A percentile compares a stretch with the other conserved stretches of the same genome.
These are phyloP conservation scores for Megalurothrips usitatus DNA, from an alignment of 2,888 invertebrate species.

Conservation along the genomic window DNA sequence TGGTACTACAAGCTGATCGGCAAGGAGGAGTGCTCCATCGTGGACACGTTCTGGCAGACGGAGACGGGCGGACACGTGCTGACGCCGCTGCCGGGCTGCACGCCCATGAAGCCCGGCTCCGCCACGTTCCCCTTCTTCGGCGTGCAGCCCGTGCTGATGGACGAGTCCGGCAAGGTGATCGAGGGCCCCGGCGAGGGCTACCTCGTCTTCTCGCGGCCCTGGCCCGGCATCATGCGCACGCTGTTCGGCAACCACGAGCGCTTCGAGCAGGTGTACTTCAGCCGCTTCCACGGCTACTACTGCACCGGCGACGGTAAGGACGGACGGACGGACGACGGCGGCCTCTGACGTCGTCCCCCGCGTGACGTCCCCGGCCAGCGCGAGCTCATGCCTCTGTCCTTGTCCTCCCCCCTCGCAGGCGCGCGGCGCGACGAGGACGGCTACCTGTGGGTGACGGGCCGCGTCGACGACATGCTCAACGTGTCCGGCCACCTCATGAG, in stretches of 20 bases:
- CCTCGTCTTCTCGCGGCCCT: slow-evolving; percentile 87
- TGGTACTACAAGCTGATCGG: slow-evolving; percentile 91
- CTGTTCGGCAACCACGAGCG: slow-evolving; percentile 86
- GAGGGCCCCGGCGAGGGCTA: slow-evolving; percentile 91
- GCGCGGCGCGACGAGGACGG: slow-evolving; percentile 89
- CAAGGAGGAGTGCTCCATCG: slow-evolving; percentile 78
- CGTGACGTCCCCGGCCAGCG: slow-evolving; percentile 28
- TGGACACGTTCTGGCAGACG: slow-evolving; percentile 99
- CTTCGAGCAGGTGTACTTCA: slow-evolving; percentile 89
- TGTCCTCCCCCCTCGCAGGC: slow-evolving; percentile 54
- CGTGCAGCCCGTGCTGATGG: slow-evolving; percentile 79
- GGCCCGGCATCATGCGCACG: slow-evolving; percentile 98
- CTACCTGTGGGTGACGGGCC: slow-evolving; percentile 92
- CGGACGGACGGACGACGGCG: slow-evolving; percentile 7
- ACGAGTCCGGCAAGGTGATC: slow-evolving; percentile 80
- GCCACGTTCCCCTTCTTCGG: slow-evolving; percentile 98
- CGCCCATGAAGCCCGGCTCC: slow-evolving; percentile 95
- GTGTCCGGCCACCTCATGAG: slow-evolving; percentile 97
- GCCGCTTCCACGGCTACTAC: slow-evolving; percentile 93
- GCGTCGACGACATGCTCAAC: slow-evolving; percentile 98
- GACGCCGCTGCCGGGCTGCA: slow-evolving; percentile 92
- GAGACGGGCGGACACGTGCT: slow-evolving; percentile 98
- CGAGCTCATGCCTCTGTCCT: not conserved
- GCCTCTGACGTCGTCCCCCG: not conserved
- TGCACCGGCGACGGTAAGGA: slow-evolving; percentile 92